phyloP scores from a whole-genome alignment of 2,888 invertebrate genomes.

The Drosophila buzzatii region DNA sequence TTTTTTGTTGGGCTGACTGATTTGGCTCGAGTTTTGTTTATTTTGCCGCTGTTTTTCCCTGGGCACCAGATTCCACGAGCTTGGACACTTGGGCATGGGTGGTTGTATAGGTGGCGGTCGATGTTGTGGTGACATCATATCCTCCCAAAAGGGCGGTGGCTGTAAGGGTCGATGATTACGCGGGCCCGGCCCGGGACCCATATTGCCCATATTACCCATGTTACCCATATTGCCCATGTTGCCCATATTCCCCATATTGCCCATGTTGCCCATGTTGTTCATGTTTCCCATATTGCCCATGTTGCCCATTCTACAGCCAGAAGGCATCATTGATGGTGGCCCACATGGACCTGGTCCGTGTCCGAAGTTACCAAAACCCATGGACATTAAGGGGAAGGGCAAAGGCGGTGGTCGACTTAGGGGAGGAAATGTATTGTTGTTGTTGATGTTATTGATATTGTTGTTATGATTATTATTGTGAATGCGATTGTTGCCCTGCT shows the following conservation, averaged over 20 bases:
- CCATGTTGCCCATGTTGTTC: constrained; percentile 19
- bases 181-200: constrained; percentile 25
- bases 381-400: constrained; percentile 55
- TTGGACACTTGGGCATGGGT: constrained; percentile 72
- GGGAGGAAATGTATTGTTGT: constrained; percentile 40
- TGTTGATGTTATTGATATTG: constrained; percentile 32
- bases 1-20: constrained; percentile 15
- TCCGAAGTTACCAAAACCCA: constrained; percentile 61
- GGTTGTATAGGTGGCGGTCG: constrained; percentile 69
- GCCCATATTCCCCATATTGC: constrained; percentile 7
- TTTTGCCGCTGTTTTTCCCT: constrained; percentile 52
- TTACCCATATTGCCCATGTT: constrained; percentile 20
- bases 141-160: constrained; percentile 74
- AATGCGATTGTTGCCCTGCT: constrained; percentile 20
- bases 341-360: constrained; percentile 48
- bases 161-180: constrained; percentile 56
- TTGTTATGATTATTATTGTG: constrained; percentile 42
- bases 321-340: constrained; percentile 37
- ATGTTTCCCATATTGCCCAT: constrained; percentile 10
- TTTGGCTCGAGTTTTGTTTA: constrained; percentile 20
- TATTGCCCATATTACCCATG: constrained; percentile 18
- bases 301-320: constrained; percentile 29
- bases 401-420: constrained; percentile 62
- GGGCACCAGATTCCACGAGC: constrained; percentile 65
- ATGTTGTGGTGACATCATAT: constrained; percentile 68